Percentiles rank a stretch among this genome's conserved stretches.
Conservation (phyloP, 2,888 invertebrate genomes). For the Pilophorus perplexus region DNA sequence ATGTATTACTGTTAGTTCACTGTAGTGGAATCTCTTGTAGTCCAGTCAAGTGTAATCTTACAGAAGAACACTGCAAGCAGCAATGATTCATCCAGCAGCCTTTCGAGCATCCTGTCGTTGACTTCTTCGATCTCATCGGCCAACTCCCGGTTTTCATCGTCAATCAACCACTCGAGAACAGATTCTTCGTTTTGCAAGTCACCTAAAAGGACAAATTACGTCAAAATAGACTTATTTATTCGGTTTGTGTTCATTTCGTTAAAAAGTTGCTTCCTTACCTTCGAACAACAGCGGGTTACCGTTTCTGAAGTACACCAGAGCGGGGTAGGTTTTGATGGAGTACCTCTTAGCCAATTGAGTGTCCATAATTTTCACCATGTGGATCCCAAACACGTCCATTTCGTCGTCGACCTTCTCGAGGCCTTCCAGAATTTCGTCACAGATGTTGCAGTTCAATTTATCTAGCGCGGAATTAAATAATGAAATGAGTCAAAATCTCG, state of each 20-base stretch:
- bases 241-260: no score
- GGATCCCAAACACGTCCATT: slow-evolving; percentile 88
- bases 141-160: slow-evolving; percentile 88
- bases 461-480: slow-evolving; percentile 57
- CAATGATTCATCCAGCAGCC: slow-evolving; percentile 80
- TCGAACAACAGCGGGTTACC: slow-evolving; percentile 63
- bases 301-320: slow-evolving; percentile 84
- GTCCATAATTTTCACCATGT: slow-evolving; percentile 90
- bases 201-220: slow-evolving; percentile 56
- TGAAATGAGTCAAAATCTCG: background rate
- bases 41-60: slow-evolving; percentile 57
- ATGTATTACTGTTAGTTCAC: background rate
- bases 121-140: slow-evolving; percentile 93
- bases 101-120: slow-evolving; percentile 82
- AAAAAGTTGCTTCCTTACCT: no score
- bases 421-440: slow-evolving; percentile 84
- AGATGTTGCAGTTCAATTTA: slow-evolving; percentile 87
- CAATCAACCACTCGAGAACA: slow-evolving; percentile 87
- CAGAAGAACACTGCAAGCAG: slow-evolving; percentile 89
- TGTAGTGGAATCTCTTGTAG: background rate
- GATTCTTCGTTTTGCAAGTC: slow-evolving; percentile 89
- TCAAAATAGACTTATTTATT: background rate
- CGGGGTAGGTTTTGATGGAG: slow-evolving; percentile 91
- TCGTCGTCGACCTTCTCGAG: slow-evolving; percentile 87
- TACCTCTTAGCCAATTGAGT: slow-evolving; percentile 87